Evolutionary conservation across 2,888 invertebrate species (phyloP).

Genomic region (Parnassius smintheus): DNA sequence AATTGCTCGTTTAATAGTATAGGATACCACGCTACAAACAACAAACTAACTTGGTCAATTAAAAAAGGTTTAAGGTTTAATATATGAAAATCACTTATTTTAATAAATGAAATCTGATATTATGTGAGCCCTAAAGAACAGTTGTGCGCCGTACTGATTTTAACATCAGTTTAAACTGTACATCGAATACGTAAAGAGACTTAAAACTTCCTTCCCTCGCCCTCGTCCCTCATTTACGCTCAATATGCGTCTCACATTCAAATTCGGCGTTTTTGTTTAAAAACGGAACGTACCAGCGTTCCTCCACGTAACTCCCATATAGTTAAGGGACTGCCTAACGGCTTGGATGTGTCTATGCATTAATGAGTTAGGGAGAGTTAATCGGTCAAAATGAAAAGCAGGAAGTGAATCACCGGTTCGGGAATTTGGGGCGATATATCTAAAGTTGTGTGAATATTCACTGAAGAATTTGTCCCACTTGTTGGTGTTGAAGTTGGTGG

Average conservation of each 20-base stretch:
- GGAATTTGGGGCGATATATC: no score
- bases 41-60: no score
- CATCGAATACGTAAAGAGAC: slow-evolving; percentile 13
- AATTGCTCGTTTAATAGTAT: no score
- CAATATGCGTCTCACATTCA: slow-evolving; percentile 20
- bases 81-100: no score
- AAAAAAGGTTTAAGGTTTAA: no score
- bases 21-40: no score
- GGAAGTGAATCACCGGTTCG: slow-evolving; percentile 31
- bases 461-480: no score
- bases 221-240: slow-evolving; percentile 18
- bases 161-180: slow-evolving; percentile 5
- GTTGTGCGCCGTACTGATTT: background rate
- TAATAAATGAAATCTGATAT: no score
- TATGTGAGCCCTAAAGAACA: no score
- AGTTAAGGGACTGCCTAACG: slow-evolving; percentile 44
- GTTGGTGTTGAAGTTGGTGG: no score
- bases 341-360: slow-evolving; percentile 62
- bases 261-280: slow-evolving; percentile 24
- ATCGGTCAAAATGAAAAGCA: slow-evolving; percentile 47
- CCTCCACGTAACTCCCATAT: slow-evolving; percentile 25
- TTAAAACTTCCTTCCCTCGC: slow-evolving; percentile 13
- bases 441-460: no score
- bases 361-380: slow-evolving; percentile 58
- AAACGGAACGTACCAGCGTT: slow-evolving; percentile 38